phyloP scores from a whole-genome alignment of 2,797 vertebrate genomes.

The Labroides dimidiatus region DNA sequence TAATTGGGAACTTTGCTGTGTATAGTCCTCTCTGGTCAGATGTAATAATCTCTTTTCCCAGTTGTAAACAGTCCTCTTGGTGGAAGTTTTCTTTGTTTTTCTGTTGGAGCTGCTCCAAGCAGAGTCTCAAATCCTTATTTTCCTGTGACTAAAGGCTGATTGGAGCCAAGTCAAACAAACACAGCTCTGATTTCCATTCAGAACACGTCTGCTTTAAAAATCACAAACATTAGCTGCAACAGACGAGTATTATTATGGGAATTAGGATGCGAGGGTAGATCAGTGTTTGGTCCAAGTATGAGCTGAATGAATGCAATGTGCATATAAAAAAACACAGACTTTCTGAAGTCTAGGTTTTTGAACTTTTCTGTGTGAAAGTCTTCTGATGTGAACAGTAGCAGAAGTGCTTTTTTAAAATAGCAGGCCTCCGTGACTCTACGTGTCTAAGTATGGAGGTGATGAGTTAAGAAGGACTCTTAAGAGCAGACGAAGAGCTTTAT shows the following conservation, averaged over 20 bases:
- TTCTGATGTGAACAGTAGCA: slow-evolving; percentile 2
- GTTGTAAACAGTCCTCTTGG: neutral
- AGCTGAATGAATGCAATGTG: neutral
- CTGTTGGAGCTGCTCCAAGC: neutral
- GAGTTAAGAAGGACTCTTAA: slow-evolving; percentile 25
- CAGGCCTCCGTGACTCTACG: slow-evolving; percentile 2
- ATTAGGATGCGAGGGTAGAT: neutral
- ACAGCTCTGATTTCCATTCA: neutral
- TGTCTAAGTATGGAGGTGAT: neutral
- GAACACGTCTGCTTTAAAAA: slow-evolving; percentile 2
- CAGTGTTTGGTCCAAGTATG: neutral
- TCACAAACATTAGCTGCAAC: neutral
- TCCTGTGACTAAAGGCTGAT: neutral
- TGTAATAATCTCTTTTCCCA: slow-evolving; percentile 1
- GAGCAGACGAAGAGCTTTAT: slow-evolving; percentile 30
- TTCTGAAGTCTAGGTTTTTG: slow-evolving; percentile 10
- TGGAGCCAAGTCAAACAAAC: neutral
- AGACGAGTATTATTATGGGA: slow-evolving; percentile 1
- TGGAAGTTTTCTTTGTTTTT: slow-evolving; percentile 9
- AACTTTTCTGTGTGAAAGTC: slow-evolving; percentile 3
- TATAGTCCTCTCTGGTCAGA: neutral
- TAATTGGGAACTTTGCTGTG: neutral
- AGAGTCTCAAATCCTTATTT: neutral
- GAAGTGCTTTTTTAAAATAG: slow-evolving; percentile 15
- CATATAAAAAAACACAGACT: slow-evolving; percentile 3